Base-by-base conservation (phyloP, 2,113 vertebrate species). In the Oxyura jamaicensis region DNA sequence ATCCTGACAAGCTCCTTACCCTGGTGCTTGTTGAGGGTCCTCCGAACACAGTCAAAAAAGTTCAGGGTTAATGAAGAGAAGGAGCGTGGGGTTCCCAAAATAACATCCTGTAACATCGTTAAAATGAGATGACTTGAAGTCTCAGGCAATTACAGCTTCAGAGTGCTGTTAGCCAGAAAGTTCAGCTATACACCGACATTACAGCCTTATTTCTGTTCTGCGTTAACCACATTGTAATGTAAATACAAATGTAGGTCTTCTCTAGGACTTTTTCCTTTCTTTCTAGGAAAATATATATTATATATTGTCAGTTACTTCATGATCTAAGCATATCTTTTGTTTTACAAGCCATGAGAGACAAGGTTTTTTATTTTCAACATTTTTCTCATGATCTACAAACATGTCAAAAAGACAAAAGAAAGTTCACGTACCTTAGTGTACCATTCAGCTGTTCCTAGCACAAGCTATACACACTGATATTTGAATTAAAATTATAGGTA, bases 341-440 rank as follows among this genome's bases (percentile, higher is more conserved):
- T 56, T 90, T 81, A n/a, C 8, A 74, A 66, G 29, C 25, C 4
- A 7, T 53, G 11, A 4, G 21, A 62, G 12, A 28, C 14, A 72
- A 74, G 41, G 3, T 1, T 62, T 66, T 77, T 52, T 56, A 7
- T 52, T 71, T 58, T 58, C 55, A 63, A 80, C 12, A 31, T 58
- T 73, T 68, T 62, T 6, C 11, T 35, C 20, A 18, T 2, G 0
- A 48, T 46, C 31, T 63, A 59, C 18, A 67, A 67, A 72, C 8
- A 6, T 0, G 2, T 26, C 74, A 58, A 31, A 79, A 90, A 69
- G 10, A 11, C 21, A 74, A n/a, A 58, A 82, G 66, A 33, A 29
- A 46, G 8, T 8, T 44, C 4, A 25, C n/a, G 6, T 8, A 71
- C 2, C 0, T 42, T 16, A 50, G 3, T 2, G 0, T 52, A 28